These are phyloP conservation scores for Iselma pallidipennis DNA, from an alignment of 2,888 invertebrate genomes.

Conservation along the genomic window DNA sequence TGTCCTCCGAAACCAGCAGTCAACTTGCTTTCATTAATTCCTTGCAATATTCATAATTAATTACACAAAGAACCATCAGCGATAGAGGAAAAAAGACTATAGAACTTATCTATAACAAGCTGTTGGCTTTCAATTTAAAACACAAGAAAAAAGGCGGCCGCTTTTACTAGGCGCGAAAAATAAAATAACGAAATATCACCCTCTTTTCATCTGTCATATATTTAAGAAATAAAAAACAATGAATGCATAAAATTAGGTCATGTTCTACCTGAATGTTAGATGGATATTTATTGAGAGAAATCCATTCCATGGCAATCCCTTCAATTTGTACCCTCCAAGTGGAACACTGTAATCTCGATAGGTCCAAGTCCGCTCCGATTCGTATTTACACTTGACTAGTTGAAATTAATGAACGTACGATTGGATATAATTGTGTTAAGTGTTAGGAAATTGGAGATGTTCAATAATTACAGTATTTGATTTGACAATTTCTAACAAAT, in stretches of 20 bases:
- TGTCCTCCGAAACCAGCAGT: background rate
- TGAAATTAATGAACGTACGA: slow-evolving; percentile 5
- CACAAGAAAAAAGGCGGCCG: too few relatives aligned
- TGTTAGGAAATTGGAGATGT: background rate
- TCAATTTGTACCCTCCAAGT: background rate
- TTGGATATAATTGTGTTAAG: background rate
- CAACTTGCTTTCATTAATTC: background rate
- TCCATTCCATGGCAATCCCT: background rate
- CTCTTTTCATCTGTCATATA: background rate
- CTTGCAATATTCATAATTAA: background rate
- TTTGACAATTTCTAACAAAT: too few relatives aligned
- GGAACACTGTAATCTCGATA: background rate
- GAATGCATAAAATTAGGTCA: background rate
- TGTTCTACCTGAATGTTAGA: background rate
- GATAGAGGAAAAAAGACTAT: background rate
- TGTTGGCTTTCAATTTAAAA: too few relatives aligned
- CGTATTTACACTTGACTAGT: slow-evolving; percentile 7
- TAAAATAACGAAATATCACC: background rate
- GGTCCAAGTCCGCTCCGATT: background rate
- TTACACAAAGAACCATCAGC: background rate
- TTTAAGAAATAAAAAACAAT: background rate
- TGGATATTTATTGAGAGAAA: background rate
- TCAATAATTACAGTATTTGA: too few relatives aligned
- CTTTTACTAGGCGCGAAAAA: background rate
- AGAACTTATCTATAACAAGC: background rate